These are phyloP conservation scores for Vanessa atalanta DNA, from an alignment of 1,140 invertebrate genomes.

Conservation along the genomic window DNA sequence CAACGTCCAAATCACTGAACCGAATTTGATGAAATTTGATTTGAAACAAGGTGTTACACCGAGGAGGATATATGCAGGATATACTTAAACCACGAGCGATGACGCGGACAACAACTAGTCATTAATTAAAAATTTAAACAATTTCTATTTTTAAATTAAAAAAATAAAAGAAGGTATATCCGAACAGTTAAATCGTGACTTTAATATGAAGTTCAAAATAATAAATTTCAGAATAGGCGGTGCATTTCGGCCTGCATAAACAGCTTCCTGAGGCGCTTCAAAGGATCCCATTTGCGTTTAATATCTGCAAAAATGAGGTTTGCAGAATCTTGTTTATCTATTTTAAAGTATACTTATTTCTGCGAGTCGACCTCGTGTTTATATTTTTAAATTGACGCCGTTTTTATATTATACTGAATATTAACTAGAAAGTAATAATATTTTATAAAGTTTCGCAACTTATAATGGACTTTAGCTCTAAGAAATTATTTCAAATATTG, in stretches of 20 bases:
- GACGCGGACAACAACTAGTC: no score
- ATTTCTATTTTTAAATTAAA: neutral
- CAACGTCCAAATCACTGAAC: no score
- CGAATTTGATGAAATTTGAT: no score
- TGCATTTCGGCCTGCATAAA: constrained; percentile 20
- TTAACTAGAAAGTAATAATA: neutral
- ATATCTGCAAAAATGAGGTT: constrained; percentile 22
- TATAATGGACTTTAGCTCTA: no score
- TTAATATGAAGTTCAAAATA: constrained; percentile 17
- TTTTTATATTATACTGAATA: neutral
- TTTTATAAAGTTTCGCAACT: neutral
- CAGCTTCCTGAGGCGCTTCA: constrained; percentile 14
- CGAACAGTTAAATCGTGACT: constrained; percentile 3
- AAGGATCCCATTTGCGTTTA: constrained; percentile 23
- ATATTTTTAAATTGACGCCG: neutral
- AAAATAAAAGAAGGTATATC: neutral
- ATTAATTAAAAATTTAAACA: neutral
- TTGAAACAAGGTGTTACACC: no score
- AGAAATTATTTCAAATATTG: no score
- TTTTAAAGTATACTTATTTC: constrained; percentile 2
- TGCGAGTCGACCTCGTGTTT: neutral
- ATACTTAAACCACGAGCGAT: no score
- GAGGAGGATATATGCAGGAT: no score
- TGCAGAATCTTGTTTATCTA: constrained; percentile 12
- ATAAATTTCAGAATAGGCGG: constrained; percentile 15